Conservation (phyloP, 2,888 invertebrate species). For the Caenorhabditis wallacei region DNA sequence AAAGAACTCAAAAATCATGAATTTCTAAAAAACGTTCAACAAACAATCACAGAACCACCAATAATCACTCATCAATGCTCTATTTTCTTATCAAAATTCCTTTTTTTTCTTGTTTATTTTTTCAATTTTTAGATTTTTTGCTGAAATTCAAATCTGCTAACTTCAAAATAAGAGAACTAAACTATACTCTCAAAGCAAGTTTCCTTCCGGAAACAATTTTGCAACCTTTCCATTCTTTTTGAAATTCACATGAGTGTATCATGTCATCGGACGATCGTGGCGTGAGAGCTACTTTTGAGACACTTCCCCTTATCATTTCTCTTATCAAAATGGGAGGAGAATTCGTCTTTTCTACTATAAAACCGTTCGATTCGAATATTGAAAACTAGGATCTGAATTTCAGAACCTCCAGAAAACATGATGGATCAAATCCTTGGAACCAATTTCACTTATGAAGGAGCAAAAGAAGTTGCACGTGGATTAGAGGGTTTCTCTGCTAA, state of each 20-base stretch:
- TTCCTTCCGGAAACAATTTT: background rate
- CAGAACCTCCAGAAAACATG: conserved; percentile 17
- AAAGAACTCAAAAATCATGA: background rate
- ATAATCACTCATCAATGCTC: conserved; percentile 34
- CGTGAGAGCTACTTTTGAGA: conserved; percentile 44
- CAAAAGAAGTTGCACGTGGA: conserved; percentile 76
- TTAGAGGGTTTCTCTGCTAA: conserved; percentile 73
- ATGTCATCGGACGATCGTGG: conserved; percentile 49
- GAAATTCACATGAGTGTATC: conserved; percentile 37
- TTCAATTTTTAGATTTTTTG: background rate
- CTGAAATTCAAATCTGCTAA: too few species aligned
- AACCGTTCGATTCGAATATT: conserved; percentile 13
- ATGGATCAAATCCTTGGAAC: conserved; percentile 63
- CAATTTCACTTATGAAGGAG: conserved; percentile 75
- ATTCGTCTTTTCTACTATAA: conserved; percentile 29
- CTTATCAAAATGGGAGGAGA: conserved; percentile 23
- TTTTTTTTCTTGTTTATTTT: background rate
- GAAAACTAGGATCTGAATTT: background rate
- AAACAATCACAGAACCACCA: conserved; percentile 48
- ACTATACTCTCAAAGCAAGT: background rate
- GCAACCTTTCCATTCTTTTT: background rate
- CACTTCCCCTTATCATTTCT: conserved; percentile 24
- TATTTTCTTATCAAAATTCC: background rate
- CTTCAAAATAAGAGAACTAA: background rate
- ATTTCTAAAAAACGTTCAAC: conserved; percentile 16